Evolutionary conservation across 2,888 invertebrate genomes (phyloP), one percentile per base, ranked within the genome.

Genomic region (Steinernema carpocapsae): DNA sequence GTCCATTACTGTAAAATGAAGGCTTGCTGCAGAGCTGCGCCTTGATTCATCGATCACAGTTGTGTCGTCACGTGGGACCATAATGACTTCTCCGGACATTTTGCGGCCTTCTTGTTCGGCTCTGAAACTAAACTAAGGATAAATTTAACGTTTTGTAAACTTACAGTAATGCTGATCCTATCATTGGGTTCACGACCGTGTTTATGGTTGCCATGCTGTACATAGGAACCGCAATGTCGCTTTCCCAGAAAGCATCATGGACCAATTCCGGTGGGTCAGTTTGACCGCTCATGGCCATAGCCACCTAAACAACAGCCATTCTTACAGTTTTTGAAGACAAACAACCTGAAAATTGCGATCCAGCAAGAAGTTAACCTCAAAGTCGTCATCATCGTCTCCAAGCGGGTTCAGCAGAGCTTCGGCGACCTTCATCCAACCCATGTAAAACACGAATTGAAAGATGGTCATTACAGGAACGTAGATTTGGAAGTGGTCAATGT

Each of bases 181-280:
- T 77, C 64, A 86, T 76, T 3, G 86, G 86, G 76, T 86, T 84
- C 0, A 86, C 86, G 0, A 82, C 82, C 51, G 86, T 59, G 42
- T 84, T 82, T 3, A 86, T 86, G 17, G 82, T 77, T 72, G 85
- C 83, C 71, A 86, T 72, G 7, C 81, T 80, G 74, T 86, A 86
- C 48, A 86, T 76, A 22, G 86, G 86, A 29, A 83, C 82, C 24
- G 86, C 79, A 51, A 74, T 70, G 7, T 73, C 72, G 24, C 77
- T 43, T 43, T 77, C 83, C 81, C 81, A 83, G 75, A 85, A 85
- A 26, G 78, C 78, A 76, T 86, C 86, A 4, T 17, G 19, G 4
- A 22, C 6, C 26, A 56, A 6, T 6, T 4, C 7, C 14, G 56
- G 56, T 56, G 12, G 3, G 22, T 6, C 2, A 7, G 56, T 24